Percentiles rank a stretch among this genome's conserved stretches.
phyloP scores from a whole-genome alignment of 1,140 invertebrate genomes.

The Brachionus manjavacas region DNA sequence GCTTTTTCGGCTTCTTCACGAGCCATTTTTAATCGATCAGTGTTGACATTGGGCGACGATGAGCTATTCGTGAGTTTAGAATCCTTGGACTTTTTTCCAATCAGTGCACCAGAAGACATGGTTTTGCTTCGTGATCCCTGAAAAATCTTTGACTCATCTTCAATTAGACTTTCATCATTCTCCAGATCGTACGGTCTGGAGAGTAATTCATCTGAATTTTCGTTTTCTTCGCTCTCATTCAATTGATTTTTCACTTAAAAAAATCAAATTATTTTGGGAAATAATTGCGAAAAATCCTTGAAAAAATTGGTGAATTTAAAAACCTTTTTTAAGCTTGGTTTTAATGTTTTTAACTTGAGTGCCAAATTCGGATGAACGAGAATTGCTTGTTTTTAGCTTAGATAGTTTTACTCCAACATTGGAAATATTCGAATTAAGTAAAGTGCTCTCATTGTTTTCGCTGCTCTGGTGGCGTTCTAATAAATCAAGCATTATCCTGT shows the following conservation, averaged over 20 bases:
- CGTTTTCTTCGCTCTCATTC: not conserved
- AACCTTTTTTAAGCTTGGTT: conserved; percentile 28
- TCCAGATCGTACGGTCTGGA: not conserved
- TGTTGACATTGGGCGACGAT: not conserved
- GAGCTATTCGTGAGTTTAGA: not conserved
- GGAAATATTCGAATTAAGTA: not conserved
- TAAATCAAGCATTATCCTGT: conserved; percentile 20
- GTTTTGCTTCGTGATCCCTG: conserved; percentile 6
- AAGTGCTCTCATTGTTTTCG: not conserved
- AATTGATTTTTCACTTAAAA: not conserved
- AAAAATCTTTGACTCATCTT: conserved; percentile 10
- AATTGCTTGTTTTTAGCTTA: not conserved
- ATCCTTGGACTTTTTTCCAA: not conserved
- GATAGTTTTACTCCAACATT: conserved; percentile 35
- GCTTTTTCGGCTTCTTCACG: conserved; percentile 42
- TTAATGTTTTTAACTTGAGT: conserved; percentile 9
- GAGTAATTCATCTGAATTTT: not conserved
- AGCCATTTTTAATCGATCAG: conserved; percentile 40
- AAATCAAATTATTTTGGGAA: not conserved
- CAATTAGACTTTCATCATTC: not conserved
- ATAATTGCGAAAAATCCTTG: not conserved
- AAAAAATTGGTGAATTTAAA: not conserved
- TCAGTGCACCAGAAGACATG: not conserved
- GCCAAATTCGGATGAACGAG: not conserved
- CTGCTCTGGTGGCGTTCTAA: not conserved